These are phyloP conservation scores for Selene dorsalis DNA, from an alignment of 2,797 vertebrate species.

Conservation along the genomic window DNA sequence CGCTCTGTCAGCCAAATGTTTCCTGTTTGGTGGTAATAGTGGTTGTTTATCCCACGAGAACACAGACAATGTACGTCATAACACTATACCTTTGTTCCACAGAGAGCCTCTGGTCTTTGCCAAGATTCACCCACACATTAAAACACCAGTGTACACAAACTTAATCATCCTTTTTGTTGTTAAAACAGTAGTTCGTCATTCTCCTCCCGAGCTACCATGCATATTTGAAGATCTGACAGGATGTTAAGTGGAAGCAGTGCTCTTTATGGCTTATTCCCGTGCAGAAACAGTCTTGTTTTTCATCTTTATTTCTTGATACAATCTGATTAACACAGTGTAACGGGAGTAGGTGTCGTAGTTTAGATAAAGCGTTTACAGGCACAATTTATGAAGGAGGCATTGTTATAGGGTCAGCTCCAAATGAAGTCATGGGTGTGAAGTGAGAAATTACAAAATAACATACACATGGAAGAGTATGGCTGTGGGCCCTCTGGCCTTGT, in stretches of 20 bases:
- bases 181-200: slow-evolving; percentile 17
- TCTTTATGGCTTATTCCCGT: slow-evolving; percentile 11
- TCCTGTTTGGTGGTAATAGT: slow-evolving; percentile 45
- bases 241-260: slow-evolving; percentile 1
- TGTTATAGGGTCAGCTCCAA: slow-evolving; percentile 8
- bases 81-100: slow-evolving; percentile 68
- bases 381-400: slow-evolving; percentile 57
- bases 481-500: slow-evolving; percentile 36
- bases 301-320: slow-evolving; percentile 3
- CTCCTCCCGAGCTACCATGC: slow-evolving; percentile 19
- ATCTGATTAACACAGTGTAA: slow-evolving; percentile 29
- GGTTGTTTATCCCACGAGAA: slow-evolving; percentile 52
- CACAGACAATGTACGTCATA: slow-evolving; percentile 61
- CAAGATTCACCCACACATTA: slow-evolving; percentile 44
- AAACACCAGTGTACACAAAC: slow-evolving; percentile 39
- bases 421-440: slow-evolving; percentile 25
- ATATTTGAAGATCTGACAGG: slow-evolving; percentile 45
- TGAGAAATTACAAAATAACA: slow-evolving; percentile 12
- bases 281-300: not conserved
- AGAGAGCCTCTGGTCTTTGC: slow-evolving; percentile 49
- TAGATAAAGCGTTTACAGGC: not conserved
- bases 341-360: slow-evolving; percentile 1
- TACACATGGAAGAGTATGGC: slow-evolving; percentile 26
- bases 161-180: slow-evolving; percentile 44
- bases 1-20: slow-evolving; percentile 46